These are phyloP conservation scores for Tetranychus truncatus DNA, from an alignment of 2,888 invertebrate genomes.

Conservation along the genomic window DNA sequence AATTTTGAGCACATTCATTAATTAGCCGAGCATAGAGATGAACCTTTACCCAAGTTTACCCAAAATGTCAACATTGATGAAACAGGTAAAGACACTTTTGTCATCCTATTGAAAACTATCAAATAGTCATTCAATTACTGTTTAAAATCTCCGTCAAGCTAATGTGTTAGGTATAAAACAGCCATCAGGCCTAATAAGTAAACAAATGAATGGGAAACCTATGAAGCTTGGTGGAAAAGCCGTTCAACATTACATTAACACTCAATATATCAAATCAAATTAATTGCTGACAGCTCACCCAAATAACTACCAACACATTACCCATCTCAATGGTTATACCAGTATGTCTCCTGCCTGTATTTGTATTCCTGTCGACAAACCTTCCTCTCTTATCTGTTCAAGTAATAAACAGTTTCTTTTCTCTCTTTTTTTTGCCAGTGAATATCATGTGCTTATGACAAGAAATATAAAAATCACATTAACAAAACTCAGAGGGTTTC, in stretches of 20 bases:
- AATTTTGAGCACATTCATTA: no score
- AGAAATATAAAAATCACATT: neutral
- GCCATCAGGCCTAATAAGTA: no score
- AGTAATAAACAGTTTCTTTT: neutral
- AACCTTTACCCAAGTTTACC: no score
- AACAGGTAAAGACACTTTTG: no score
- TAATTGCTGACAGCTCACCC: neutral
- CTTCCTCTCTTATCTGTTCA: neutral
- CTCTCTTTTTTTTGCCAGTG: neutral
- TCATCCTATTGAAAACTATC: no score
- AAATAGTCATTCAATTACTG: no score
- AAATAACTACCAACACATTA: neutral
- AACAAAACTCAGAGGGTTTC: neutral
- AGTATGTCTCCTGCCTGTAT: neutral
- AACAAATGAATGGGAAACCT: no score
- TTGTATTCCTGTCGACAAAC: neutral
- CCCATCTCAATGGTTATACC: no score
- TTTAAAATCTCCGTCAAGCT: no score
- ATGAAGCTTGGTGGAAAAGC: neutral
- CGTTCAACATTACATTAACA: neutral
- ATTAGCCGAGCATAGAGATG: no score
- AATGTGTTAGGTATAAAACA: no score
- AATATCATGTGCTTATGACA: constrained; percentile 1
- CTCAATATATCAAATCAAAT: constrained; percentile 1
- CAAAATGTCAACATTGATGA: no score